These are phyloP conservation scores for Chaetodon trifascialis DNA, from an alignment of 2,113 vertebrate genomes.

Conservation along the genomic window DNA sequence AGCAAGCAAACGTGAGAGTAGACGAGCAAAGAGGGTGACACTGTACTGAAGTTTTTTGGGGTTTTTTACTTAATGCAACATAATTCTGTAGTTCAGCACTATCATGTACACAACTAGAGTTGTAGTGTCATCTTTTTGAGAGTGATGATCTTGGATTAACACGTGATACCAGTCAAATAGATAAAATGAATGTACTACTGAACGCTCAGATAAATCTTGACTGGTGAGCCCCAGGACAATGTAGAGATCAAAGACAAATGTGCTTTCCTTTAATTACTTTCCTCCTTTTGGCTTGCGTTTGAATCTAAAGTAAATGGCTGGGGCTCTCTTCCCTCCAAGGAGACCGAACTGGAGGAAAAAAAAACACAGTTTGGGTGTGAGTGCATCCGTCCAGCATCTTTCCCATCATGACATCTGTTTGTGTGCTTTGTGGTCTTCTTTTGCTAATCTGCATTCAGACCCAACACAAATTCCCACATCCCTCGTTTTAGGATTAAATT, in stretches of 20 bases:
- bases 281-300: neutral
- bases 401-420: conserved; percentile 72
- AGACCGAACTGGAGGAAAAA: neutral
- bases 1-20: neutral
- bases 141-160: neutral
- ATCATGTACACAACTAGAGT: neutral
- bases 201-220: neutral
- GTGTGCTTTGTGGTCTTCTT: conserved; percentile 72
- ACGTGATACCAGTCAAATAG: neutral
- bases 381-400: conserved; percentile 56
- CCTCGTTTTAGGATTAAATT: conserved; percentile 52
- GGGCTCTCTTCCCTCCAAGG: conserved; percentile 11
- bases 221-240: neutral
- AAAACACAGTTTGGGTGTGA: conserved; percentile 34
- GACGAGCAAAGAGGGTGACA: neutral
- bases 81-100: neutral
- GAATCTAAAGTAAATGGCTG: neutral
- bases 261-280: too few relatives aligned
- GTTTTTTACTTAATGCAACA: neutral
- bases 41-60: neutral
- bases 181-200: neutral
- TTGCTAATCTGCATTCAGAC: conserved; percentile 81
- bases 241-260: neutral
- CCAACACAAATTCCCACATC: conserved; percentile 46
- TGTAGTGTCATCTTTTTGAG: neutral